phyloP scores from a whole-genome alignment of 2,888 invertebrate species.

The Hipparchia sbordonii region DNA sequence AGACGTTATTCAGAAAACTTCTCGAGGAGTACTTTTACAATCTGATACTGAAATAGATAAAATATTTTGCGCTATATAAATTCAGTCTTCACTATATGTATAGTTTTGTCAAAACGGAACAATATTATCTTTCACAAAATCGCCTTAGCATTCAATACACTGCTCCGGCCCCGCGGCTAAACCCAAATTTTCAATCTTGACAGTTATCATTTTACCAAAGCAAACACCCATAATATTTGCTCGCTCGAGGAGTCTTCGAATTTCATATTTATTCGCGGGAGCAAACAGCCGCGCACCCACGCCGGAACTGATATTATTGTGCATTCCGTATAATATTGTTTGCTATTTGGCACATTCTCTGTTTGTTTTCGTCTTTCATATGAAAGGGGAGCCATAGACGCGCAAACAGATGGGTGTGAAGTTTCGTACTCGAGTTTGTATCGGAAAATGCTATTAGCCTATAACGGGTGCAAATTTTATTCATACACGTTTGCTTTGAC shows the following conservation, averaged over 20 bases:
- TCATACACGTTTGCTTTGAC: slow-evolving; percentile 21
- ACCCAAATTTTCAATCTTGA: slow-evolving; percentile 79
- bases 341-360: slow-evolving; percentile 83
- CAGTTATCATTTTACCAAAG: slow-evolving; percentile 83
- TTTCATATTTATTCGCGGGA: slow-evolving; percentile 82
- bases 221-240: slow-evolving; percentile 79
- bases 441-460: slow-evolving; percentile 67
- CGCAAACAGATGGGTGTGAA: slow-evolving; percentile 77
- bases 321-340: slow-evolving; percentile 84
- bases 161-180: slow-evolving; percentile 65
- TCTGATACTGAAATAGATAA: neutral
- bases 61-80: neutral
- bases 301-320: slow-evolving; percentile 83
- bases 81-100: neutral
- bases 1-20: neutral
- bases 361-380: slow-evolving; percentile 82
- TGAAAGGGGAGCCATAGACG: slow-evolving; percentile 80
- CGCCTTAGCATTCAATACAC: slow-evolving; percentile 33
- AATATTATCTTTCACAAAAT: slow-evolving; percentile 9
- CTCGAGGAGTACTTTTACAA: neutral
- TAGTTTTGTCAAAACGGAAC: neutral
- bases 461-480: slow-evolving; percentile 63
- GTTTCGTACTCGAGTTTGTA: slow-evolving; percentile 65
- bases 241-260: slow-evolving; percentile 76
- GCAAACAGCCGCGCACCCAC: slow-evolving; percentile 71